Evolutionary conservation across 2,888 invertebrate genomes (phyloP), one percentile per base, ranked within the genome.

Genomic region (Allacma fusca): DNA sequence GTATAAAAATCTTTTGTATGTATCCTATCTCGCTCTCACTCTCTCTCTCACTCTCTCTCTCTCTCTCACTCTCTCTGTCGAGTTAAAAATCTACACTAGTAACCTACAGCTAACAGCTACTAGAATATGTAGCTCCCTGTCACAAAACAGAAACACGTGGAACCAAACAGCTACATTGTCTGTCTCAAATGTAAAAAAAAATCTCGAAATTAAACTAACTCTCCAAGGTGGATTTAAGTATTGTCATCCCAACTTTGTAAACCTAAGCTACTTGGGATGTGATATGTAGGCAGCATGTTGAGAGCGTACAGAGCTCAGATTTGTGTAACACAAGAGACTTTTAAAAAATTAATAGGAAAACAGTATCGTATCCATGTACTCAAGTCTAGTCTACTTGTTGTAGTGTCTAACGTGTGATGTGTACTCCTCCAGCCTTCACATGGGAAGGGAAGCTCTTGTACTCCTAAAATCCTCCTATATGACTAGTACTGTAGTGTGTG

Each of bases 181-280:
- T 26, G 28, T 19, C 1, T 7, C 7, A 1, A 65, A 65, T 28
- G 12, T 7, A 28, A 28, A 28, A 13, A 16, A 24, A 65, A 28
- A 28, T 19, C 26, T 24, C 4, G 12, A 65, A 29, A 40, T n/a
- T 50, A 5, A 50, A 5, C 16, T 50, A 50, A 34, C 19, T 50
- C 16, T 2, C 2, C 4, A 5, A 50, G 50, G 16, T 50, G 50
- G n/a, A 50, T 9, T 71, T 57, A 71, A 57, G 71, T 71, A 28
- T 50, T 71, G 19, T 71, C 71, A 71, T 71, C 71, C 70, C 70
- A 70, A 43, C 34, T 70, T 23, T 70, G 44, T 19, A 70, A 7
- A 26, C 26, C 44, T 50, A n/a, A 40, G n/a, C 62, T 62, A 29
- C 28, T 28, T 29, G 67, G 12, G n/a, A 23, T 29, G 16, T n/a